Base-by-base conservation (phyloP, 2,888 invertebrate genomes). In the Conistra vaccinii region DNA sequence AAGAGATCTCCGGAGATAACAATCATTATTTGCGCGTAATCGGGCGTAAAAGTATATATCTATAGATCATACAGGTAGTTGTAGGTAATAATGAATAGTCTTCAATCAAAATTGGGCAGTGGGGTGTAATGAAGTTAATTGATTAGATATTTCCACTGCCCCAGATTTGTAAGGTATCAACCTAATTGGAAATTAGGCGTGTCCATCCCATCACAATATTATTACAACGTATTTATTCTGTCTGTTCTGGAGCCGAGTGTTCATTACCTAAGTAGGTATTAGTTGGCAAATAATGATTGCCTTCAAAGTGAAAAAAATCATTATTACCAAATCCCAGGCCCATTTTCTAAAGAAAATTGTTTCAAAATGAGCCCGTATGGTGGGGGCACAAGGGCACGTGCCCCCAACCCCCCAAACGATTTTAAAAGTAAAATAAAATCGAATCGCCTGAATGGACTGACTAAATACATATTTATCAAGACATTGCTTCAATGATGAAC, bases 141-240 rank as follows among this genome's bases (percentile, higher is more conserved):
- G 74, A 39, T 73, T 53, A 39, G 51, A 72, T 51, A 6, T 60
- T 69, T 78, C 78, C 42, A 69, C n/a, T 76, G 69, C 51, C 76
- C 76, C 51, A 78, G 78, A 69, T 76, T 32, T 72, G 14, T 45
- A 29, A 17, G 14, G 12, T 48, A 12, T n/a, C n/a, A n/a, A n/a
- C 26, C 42, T 65, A 48, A 76, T 39, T 57, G n/a, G 48, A 23
- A 42, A 32, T 61, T 48, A 48, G 66, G 29, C 51, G 78, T 77
- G 75, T 42, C 76, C 42, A 17, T 20, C 63, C 29, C 5, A 10
- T 57, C 17, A 23, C n/a, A 32, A 39, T 17, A 57, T 39, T 48
- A 55, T 35, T n/a, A 29, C n/a, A 6, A 12, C 10, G 4, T 65
- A 45, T 26, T 70, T n/a, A 17, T 23, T n/a, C 26, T 10, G 26